Evolutionary conservation across 2,113 vertebrate genomes (phyloP), one percentile per base, ranked within the genome.

Genomic region (Microcebus lehilahytsara): DNA sequence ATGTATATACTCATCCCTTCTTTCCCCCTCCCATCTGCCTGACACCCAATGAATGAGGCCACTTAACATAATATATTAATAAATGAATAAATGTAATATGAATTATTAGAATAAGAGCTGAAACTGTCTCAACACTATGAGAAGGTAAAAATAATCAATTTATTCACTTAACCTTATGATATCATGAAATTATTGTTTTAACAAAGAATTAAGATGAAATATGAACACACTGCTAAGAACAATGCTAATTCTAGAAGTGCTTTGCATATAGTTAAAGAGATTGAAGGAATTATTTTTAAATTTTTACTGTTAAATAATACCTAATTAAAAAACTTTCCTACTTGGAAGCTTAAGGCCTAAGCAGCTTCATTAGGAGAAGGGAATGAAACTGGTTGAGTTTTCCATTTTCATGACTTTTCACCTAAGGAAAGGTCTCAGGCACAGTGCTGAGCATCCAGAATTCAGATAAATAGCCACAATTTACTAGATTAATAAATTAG

Each of bases 171-270:
- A 92, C 8, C 3, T 53, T 93, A 72, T 30, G 42, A 34, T 79
- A 25, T 27, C 6, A 69, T 51, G 89, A 72, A 80, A 75, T 53
- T 83, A 90, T 66, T 64, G 12, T 79, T 84, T 83, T 71, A 60
- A 83, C 22, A 95, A 87, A 83, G 8, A 40, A 86, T n/a, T 90
- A 75, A 80, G 53, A 96, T 49, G 30, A 87, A 75, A 77, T 40
- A 77, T 13, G 34, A 79, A n/a, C 11, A 72, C 19, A 58, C 6
- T 90, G 74, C 60, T 56, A 86, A 71, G 58, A 49, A 95, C 88
- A 92, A 94, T 40, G 64, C 11, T 58, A 89, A 80, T 27, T 83
- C 71, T 64, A 93, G 37, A 79, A 91, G n/a, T 83, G 69, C 23
- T 6, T 88, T 64, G 20, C 23, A 85, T 17, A 88, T 25, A 84